Base-by-base conservation (phyloP, 1,140 invertebrate species). In the Thrips palmi region DNA sequence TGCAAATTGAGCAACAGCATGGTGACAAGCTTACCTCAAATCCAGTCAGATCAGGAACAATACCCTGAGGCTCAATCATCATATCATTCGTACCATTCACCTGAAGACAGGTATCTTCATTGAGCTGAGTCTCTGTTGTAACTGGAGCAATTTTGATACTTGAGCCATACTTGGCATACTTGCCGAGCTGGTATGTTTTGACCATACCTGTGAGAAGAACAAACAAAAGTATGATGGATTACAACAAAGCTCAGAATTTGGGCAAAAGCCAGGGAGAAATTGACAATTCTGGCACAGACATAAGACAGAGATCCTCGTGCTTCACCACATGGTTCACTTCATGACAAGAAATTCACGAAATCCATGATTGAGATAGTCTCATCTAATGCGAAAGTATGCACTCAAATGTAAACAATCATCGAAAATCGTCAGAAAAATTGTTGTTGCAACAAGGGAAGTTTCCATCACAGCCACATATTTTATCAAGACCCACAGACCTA, bases 111-210 rank as follows among this genome's bases (percentile, higher is more conserved):
- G 72, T 80, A 19, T 70, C 52, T 41, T 71, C 56, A 57, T 89
- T 92, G 2, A 60, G 38, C 25, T 69, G 62, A 10, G 53, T 53
- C 49, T 85, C 76, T 1, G 76, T 87, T 1, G 86, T 88, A 40
- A 91, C 64, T 2, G 84, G 87, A 1, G 80, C 84, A 27, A 96
- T 58, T 69, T 93, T 92, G 15, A 86, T 63, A 44, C 71, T 74
- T 0, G 68, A 65, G 3, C 88, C 88, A 59, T 64, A 82, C 2
- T 58, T 41, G 11, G 68, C 70, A n/a, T 64, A 47, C 2, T 64
- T 53, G 1, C 66, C 58, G 10, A 86, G 50, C 56, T 91, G 85
- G 52, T 82, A 84, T 0, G 85, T 92, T 56, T 86, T 80, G 1
- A 86, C 82, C 74, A 89, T 83, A 17, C 66, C 71, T 74, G 39